phyloP scores from a whole-genome alignment of 2,888 invertebrate species.

The Epirrita christyi region DNA sequence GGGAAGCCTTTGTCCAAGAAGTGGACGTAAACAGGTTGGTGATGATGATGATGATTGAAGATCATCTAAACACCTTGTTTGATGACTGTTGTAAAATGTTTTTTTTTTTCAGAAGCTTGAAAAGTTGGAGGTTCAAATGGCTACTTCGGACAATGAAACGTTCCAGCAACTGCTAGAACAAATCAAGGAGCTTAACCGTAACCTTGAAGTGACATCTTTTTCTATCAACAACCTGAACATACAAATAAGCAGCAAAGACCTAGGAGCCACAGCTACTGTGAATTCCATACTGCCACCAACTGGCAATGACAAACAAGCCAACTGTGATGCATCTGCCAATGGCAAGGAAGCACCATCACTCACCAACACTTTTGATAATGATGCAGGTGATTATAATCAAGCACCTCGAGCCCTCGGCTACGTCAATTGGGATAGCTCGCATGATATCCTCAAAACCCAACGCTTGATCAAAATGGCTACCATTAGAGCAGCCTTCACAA shows the following conservation, averaged over 20 bases:
- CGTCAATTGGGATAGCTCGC: conserved; percentile 9
- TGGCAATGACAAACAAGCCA: background rate
- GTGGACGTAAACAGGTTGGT: no score
- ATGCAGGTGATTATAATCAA: background rate
- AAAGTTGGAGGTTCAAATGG: background rate
- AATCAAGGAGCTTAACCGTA: conserved; percentile 1
- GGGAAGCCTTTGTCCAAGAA: no score
- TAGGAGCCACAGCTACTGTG: background rate
- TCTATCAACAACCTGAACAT: conserved; percentile 7
- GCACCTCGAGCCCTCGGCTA: conserved; percentile 1
- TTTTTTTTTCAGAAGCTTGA: no score
- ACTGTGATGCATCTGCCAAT: background rate
- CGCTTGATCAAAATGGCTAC: background rate
- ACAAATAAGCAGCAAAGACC: background rate
- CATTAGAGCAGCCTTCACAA: background rate
- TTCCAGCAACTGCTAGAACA: background rate
- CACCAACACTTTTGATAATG: background rate
- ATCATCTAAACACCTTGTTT: no score
- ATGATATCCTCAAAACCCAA: background rate
- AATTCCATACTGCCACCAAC: background rate
- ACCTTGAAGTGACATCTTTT: conserved; percentile 4
- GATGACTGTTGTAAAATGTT: no score
- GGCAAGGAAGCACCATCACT: background rate
- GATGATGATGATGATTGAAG: no score
- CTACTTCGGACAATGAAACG: background rate